Evolutionary conservation across 2,797 vertebrate species (phyloP).

Genomic region (Anabas testudineus): DNA sequence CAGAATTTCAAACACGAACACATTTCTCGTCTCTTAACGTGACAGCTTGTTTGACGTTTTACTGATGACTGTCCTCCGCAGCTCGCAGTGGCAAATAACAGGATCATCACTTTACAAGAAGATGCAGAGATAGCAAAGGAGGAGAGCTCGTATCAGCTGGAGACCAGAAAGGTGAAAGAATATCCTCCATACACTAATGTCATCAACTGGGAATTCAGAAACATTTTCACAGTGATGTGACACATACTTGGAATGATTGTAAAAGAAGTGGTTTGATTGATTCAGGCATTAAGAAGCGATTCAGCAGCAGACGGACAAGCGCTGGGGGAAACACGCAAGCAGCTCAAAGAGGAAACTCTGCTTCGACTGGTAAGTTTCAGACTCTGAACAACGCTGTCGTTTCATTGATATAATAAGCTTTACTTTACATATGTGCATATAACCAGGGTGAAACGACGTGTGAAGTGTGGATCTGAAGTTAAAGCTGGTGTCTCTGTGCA

Average conservation of each 20-base stretch:
- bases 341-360: constrained; percentile 97
- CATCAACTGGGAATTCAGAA: not conserved
- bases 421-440: too few relatives aligned
- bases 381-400: not conserved
- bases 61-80: constrained; percentile 57
- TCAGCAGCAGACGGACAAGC: constrained; percentile 88
- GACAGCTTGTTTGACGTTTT: not conserved
- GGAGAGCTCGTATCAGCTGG: constrained; percentile 92
- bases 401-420: too few relatives aligned
- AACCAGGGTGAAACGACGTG: too few relatives aligned
- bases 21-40: not conserved
- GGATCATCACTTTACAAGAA: constrained; percentile 98
- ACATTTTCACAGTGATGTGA: not conserved
- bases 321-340: constrained; percentile 92
- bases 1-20: not conserved
- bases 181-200: not conserved
- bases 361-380: constrained; percentile 89
- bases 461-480: not conserved
- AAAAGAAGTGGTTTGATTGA: not conserved
- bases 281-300: constrained; percentile 88
- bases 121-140: constrained; percentile 96
- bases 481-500: constrained; percentile 59
- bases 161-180: constrained; percentile 90
- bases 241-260: too few relatives aligned
- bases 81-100: constrained; percentile 98